phyloP scores from a whole-genome alignment of 2,113 vertebrate species.

The Zootoca vivipara region DNA sequence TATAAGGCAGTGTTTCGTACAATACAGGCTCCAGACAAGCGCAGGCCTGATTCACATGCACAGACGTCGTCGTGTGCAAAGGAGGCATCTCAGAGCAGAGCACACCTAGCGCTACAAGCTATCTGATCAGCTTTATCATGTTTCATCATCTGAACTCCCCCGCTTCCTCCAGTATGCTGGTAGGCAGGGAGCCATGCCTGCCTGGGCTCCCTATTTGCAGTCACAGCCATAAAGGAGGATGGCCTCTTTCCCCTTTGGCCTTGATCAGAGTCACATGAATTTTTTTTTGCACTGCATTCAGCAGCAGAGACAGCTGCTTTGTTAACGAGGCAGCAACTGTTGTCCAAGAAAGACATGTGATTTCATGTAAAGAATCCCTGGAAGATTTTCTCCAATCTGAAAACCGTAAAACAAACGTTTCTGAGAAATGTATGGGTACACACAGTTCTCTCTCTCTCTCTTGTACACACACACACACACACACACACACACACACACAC shows the following conservation, averaged over 20 bases:
- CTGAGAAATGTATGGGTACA: too few relatives aligned
- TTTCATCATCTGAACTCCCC: slow-evolving; percentile 37
- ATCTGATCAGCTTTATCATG: not conserved
- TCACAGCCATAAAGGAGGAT: not conserved
- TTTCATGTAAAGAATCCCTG: slow-evolving; percentile 1
- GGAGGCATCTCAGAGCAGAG: slow-evolving; percentile 24
- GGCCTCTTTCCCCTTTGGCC: slow-evolving; percentile 4
- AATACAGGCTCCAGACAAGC: not conserved
- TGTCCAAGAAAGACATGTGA: slow-evolving; percentile 12
- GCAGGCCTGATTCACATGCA: accelerated
- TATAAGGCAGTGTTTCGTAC: not conserved
- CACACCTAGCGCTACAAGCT: not conserved
- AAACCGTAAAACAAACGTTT: slow-evolving; percentile 2
- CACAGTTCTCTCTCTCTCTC: too few relatives aligned
- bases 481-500: not conserved
- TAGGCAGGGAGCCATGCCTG: accelerated
- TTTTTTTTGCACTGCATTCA: not conserved
- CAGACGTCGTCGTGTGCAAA: accelerated
- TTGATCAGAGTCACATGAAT: slow-evolving; percentile 5
- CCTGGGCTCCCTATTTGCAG: not conserved
- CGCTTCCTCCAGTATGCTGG: not conserved
- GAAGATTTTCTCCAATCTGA: slow-evolving; percentile 9
- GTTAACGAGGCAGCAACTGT: not conserved
- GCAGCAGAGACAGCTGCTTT: not conserved
- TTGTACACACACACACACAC: too few relatives aligned